Evolutionary conservation across 2,797 vertebrate genomes (phyloP), one percentile per base, ranked within the genome.

Genomic region (Otus scops): DNA sequence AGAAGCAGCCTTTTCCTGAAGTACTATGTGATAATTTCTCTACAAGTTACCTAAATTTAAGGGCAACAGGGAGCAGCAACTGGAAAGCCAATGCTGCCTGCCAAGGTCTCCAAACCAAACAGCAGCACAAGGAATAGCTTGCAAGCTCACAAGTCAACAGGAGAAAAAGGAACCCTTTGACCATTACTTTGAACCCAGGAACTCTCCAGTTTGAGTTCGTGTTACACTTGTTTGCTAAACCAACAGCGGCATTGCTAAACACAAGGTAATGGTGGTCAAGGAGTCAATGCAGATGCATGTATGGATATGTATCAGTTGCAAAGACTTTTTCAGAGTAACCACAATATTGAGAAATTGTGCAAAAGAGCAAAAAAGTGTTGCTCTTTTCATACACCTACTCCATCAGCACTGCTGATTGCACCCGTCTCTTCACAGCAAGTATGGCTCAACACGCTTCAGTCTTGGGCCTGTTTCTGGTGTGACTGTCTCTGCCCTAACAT

Each of bases 251-350:
- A 34, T 2, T 51, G 38, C 57, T 68, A 50, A 68, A 61, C 13
- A 36, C 13, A 12, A 3, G 3, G 10, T 17, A 45, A 60, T 15
- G 1, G 47, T 9, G 6, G 28, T 20, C 76, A 56, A 57, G n/a
- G 76, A n/a, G 19, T 20, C 39, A 67, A 3, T 17, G 41, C 13
- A 53, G 3, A 1, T 13, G 1, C 11, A 30, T 3, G 2, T 6
- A 77, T 3, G 17, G 26, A 60, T 7, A 43, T 1, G 24, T 2
- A 76, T 1, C 23, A n/a, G 32, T 0, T 38, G 20, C 23, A 10
- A 79, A 80, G 8, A 12, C 4, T 7, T 80, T 69, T 63, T n/a
- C 53, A 17, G 21, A 50, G 16, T 19, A 80, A 83, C 45, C 59
- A 57, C 17, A 54, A 0, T 13, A 47, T 2, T 9, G 11, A 65